These are phyloP conservation scores for Timema podura DNA, from an alignment of 2,888 invertebrate genomes.

Conservation along the genomic window DNA sequence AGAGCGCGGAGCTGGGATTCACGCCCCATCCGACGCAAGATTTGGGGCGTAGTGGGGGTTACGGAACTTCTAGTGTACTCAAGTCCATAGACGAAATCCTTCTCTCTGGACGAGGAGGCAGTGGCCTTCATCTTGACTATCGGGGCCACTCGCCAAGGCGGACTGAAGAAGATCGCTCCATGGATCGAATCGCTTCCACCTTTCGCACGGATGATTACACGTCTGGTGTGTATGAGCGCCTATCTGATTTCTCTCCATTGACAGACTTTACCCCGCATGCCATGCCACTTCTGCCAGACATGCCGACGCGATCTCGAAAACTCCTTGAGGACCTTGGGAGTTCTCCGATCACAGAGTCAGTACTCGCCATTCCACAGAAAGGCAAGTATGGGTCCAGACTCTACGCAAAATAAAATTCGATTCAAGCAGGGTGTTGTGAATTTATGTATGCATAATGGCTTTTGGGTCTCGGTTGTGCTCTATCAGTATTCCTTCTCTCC, in stretches of 20 bases:
- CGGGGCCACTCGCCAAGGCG: constrained; percentile 30
- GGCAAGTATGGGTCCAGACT: constrained; percentile 39
- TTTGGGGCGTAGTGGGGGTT: constrained; percentile 29
- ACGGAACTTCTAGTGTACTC: constrained; percentile 40
- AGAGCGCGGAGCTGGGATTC: constrained; percentile 42
- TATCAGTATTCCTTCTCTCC: constrained; percentile 4
- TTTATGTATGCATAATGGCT: constrained; percentile 11
- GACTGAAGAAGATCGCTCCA: constrained; percentile 47
- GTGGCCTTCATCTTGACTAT: constrained; percentile 34
- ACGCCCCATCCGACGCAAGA: constrained; percentile 29
- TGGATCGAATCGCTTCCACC: constrained; percentile 47
- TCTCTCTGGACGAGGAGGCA: constrained; percentile 37
- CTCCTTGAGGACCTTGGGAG: constrained; percentile 48
- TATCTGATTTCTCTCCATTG: constrained; percentile 45
- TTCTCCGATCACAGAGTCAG: constrained; percentile 42
- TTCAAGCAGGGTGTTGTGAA: constrained; percentile 16
- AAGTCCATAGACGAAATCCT: constrained; percentile 46
- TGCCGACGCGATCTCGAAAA: constrained; percentile 52
- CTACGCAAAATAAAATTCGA: constrained; percentile 33
- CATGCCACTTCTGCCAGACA: constrained; percentile 55
- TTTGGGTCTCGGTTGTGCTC: too few species aligned
- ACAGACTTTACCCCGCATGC: constrained; percentile 48
- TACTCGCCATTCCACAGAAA: constrained; percentile 40
- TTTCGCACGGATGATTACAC: constrained; percentile 47
- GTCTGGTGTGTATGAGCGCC: constrained; percentile 44